Base-by-base conservation (phyloP, 2,113 vertebrate species). In the Strix uralensis region DNA sequence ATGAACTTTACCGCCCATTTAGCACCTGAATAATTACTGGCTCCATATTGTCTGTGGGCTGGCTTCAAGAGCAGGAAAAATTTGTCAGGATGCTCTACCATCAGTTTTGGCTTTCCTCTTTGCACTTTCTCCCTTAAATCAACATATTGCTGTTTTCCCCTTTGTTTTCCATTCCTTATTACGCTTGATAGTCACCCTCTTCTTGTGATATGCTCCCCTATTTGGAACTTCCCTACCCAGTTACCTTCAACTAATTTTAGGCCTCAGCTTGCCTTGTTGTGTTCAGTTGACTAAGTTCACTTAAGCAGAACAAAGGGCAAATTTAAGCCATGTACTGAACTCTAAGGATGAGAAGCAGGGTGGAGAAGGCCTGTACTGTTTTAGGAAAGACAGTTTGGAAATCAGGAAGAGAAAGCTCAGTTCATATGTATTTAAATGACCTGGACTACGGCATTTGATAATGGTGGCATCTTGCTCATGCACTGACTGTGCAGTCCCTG, bases 221-320 rank as follows among this genome's bases (percentile, higher is more conserved):
- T 20, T 47, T 88, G 51, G n/a, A 95, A 51, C 63, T 92, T 71
- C 83, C 42, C 75, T 55, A 61, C 9, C 19, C 62, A 57, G 38
- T 34, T 55, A 63, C 54, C 47, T 61, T 40, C 49, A 85, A 52
- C 30, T 78, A 59, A 78, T 74, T 74, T 86, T 47, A 89, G 94
- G 65, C 59, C 36, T 52, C 10, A 2, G 36, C 29, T 58, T 49
- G 69, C 54, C 26, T 54, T 32, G 8, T 26, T 34, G 51, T 59
- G 15, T 67, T 92, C 79, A 69, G 55, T 34, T 22, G 3, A 71
- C 65, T 15, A 67, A 57, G 70, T 84, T 71, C 67, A 71, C 66
- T 49, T 65, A 22, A 26, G 59, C 38, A 94, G 75, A 94, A 88
- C 75, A 92, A 92, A 93, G 70, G 55, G 65, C 47, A 88, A 65